Percentiles rank a stretch among this genome's conserved stretches.
These are phyloP conservation scores for Xerus inauris DNA, from an alignment of 2,113 vertebrate species.

Conservation along the genomic window DNA sequence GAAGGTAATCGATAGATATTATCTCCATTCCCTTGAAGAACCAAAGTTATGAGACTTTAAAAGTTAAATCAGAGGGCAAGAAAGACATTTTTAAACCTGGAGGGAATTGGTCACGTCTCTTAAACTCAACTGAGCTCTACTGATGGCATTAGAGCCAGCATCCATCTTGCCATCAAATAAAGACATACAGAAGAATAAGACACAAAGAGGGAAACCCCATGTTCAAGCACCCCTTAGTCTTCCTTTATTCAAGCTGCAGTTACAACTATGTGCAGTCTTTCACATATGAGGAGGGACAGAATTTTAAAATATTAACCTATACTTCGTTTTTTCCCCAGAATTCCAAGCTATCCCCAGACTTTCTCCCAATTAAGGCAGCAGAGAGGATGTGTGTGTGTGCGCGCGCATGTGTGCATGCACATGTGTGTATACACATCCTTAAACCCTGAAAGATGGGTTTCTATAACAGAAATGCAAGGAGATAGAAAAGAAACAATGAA, in stretches of 20 bases:
- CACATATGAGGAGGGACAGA: neutral
- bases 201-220: neutral
- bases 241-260: neutral
- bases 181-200: neutral
- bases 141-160: neutral
- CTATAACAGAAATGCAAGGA: neutral
- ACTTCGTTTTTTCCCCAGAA: neutral
- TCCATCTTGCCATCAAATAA: neutral
- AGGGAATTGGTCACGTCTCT: neutral
- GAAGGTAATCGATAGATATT: slow-evolving; percentile 32
- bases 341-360: neutral
- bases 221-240: neutral
- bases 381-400: too few relatives aligned
- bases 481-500: neutral
- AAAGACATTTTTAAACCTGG: slow-evolving; percentile 2
- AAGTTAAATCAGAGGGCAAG: slow-evolving; percentile 22
- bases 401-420: neutral
- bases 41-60: neutral
- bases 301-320: neutral
- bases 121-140: neutral
- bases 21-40: neutral
- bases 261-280: neutral
- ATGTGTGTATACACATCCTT: fast-evolving
- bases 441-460: neutral
- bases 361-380: neutral